Evolutionary conservation across 1,140 invertebrate species (phyloP).

Genomic region (Eumaeus atala): DNA sequence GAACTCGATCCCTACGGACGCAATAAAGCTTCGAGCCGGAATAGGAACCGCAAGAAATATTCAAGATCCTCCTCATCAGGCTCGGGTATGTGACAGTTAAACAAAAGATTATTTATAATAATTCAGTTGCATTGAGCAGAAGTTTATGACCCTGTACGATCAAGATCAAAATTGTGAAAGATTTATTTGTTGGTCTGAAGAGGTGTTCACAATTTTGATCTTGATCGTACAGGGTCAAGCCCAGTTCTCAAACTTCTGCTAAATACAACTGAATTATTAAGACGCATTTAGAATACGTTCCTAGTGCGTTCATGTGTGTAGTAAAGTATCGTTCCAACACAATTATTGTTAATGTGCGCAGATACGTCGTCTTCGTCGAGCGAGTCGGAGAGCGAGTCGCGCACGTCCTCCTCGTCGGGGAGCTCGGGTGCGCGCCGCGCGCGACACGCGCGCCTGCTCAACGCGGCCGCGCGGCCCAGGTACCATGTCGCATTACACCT

Average conservation of each 20-base stretch:
- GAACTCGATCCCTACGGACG: constrained; percentile 64
- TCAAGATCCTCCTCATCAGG: constrained; percentile 72
- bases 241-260: no score
- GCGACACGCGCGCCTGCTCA: constrained; percentile 46
- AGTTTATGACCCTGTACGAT: no score
- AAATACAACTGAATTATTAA: no score
- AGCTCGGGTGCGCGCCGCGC: constrained; percentile 59
- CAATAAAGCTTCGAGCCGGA: constrained; percentile 51
- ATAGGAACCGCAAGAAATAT: constrained; percentile 64
- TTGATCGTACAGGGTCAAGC: no score
- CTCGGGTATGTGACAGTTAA: constrained; percentile 57
- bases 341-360: constrained; percentile 23
- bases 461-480: constrained; percentile 57
- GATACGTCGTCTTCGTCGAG: constrained; percentile 73
- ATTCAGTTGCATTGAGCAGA: no score
- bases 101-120: no score
- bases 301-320: no score
- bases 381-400: constrained; percentile 74
- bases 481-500: constrained; percentile 15
- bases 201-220: no score
- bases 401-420: constrained; percentile 72
- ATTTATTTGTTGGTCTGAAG: no score
- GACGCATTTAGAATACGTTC: no score
- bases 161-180: no score
- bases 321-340: no score